Conservation (phyloP, 2,797 vertebrate genomes). For the Notolabrus celidotus region DNA sequence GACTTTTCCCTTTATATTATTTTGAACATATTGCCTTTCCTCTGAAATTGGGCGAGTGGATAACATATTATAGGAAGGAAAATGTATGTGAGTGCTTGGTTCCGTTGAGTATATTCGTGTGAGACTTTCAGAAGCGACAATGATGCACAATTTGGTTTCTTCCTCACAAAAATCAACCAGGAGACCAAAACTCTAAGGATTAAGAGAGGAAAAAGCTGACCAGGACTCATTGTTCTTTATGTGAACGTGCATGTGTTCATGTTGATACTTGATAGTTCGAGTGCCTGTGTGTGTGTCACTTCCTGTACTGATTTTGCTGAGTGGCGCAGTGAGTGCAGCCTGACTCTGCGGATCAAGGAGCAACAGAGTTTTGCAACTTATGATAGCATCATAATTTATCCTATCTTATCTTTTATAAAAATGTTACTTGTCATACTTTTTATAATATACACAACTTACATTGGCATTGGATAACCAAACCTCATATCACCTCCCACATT, state of each 20-base stretch:
- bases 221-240: slow-evolving; percentile 3
- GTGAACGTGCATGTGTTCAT: neutral
- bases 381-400: neutral
- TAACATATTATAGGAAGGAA: neutral
- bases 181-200: neutral
- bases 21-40: too few species aligned
- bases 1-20: too few species aligned
- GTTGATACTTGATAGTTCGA: slow-evolving; percentile 28
- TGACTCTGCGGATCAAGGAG: slow-evolving; percentile 18
- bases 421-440: neutral
- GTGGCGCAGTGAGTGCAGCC: slow-evolving; percentile 10
- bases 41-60: too few species aligned
- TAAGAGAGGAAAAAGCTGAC: neutral
- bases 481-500: too few species aligned
- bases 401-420: neutral
- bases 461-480: too few species aligned
- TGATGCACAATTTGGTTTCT: neutral
- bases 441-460: neutral
- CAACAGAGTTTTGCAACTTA: neutral
- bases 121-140: neutral
- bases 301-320: slow-evolving; percentile 37
- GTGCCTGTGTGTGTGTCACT: slow-evolving; percentile 20
- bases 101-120: neutral
- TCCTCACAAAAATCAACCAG: neutral
- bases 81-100: neutral